Conservation (phyloP, 2,113 vertebrate species). For the Eidolon helvum region DNA sequence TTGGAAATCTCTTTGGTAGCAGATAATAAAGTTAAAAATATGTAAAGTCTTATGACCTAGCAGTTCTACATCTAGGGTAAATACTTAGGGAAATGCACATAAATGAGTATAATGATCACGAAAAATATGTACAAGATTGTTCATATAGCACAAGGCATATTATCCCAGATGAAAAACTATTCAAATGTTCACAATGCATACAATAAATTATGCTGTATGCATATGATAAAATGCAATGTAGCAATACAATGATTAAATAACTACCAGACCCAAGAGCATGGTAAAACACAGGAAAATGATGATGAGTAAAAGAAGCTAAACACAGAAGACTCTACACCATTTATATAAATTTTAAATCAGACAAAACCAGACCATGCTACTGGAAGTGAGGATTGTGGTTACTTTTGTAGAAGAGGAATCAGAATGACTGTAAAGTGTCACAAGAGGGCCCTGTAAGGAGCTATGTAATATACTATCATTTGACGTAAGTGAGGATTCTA, state of each 20-base stretch:
- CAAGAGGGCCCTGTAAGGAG: background rate
- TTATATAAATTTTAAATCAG: background rate
- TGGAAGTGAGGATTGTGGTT: no score
- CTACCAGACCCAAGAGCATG: background rate
- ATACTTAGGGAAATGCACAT: background rate
- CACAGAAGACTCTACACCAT: background rate
- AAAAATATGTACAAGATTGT: background rate
- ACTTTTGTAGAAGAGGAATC: background rate
- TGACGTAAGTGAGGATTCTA: background rate
- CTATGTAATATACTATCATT: background rate
- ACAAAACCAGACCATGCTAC: background rate
- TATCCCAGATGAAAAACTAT: background rate
- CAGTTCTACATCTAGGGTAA: background rate
- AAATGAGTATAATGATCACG: background rate
- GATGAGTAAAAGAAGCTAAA: background rate
- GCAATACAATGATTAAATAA: background rate
- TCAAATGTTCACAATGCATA: no score
- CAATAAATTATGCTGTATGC: no score
- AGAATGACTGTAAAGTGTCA: background rate
- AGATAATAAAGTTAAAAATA: background rate
- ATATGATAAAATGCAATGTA: no score
- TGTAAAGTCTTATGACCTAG: background rate
- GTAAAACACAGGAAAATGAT: background rate
- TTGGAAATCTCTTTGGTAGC: background rate
- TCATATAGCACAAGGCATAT: background rate